phyloP scores from a whole-genome alignment of 2,113 vertebrate species.

The Mastomys natalensis region DNA sequence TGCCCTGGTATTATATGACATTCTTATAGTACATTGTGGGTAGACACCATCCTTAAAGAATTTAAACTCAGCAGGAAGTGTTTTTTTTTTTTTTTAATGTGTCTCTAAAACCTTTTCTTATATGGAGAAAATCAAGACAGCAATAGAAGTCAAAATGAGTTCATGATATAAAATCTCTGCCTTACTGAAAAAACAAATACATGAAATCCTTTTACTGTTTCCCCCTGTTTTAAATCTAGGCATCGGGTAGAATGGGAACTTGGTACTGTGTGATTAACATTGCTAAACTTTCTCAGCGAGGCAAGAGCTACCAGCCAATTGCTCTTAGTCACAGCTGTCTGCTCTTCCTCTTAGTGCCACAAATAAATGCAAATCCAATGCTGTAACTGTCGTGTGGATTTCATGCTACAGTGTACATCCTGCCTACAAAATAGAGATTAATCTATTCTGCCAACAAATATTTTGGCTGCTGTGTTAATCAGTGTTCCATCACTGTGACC shows the following conservation, averaged over 20 bases:
- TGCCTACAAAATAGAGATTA: background rate
- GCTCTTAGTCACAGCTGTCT: constrained; percentile 69
- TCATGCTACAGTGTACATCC: background rate
- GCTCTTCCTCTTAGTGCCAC: constrained; percentile 85
- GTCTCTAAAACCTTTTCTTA: constrained; percentile 73
- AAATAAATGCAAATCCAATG: constrained; percentile 83
- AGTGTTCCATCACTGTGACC: background rate
- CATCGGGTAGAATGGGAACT: background rate
- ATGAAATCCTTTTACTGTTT: constrained; percentile 33
- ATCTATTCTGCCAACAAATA: background rate
- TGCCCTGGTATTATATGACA: background rate
- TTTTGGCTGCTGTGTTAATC: background rate
- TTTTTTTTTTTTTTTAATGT: constrained; percentile 54
- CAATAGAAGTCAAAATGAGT: constrained; percentile 47
- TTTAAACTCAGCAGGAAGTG: constrained; percentile 51
- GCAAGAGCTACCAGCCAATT: constrained; percentile 67
- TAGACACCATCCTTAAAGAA: constrained; percentile 51
- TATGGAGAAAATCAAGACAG: constrained; percentile 61
- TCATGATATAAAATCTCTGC: constrained; percentile 11
- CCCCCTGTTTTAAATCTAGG: background rate
- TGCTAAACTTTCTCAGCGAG: constrained; percentile 30
- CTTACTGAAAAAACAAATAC: background rate
- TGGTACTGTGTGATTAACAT: background rate
- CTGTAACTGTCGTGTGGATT: constrained; percentile 41
- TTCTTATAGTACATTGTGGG: background rate